These are phyloP conservation scores for Heliconius charithonia DNA, from an alignment of 2,888 invertebrate genomes.

Conservation along the genomic window DNA sequence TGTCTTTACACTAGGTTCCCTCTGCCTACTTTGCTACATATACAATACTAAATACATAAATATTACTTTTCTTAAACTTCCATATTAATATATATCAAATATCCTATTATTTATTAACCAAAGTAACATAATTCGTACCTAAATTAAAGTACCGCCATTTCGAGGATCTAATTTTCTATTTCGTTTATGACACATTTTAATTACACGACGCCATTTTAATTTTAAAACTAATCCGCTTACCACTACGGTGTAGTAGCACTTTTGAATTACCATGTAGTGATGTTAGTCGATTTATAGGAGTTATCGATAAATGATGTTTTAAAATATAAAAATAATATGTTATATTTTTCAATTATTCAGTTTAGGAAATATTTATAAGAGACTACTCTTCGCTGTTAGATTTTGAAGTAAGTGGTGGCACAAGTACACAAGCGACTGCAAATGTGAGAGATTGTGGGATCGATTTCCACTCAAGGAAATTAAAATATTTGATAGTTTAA, in stretches of 20 bases:
- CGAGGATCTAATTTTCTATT: slow-evolving; percentile 56
- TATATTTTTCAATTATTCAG: neutral
- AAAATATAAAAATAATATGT: neutral
- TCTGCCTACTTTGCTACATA: too few relatives aligned
- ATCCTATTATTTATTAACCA: slow-evolving; percentile 17
- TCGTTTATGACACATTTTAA: slow-evolving; percentile 76
- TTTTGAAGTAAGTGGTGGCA: too few relatives aligned
- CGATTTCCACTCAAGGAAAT: neutral
- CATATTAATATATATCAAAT: neutral
- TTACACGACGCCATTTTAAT: slow-evolving; percentile 76
- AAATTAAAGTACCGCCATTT: slow-evolving; percentile 8
- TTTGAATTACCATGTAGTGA: slow-evolving; percentile 63
- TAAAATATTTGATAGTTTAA: neutral
- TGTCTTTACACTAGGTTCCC: too few relatives aligned
- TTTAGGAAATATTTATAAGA: too few relatives aligned
- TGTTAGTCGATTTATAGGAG: slow-evolving; percentile 44
- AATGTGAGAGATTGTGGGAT: too few relatives aligned
- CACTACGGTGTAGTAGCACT: slow-evolving; percentile 49
- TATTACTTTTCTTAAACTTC: neutral
- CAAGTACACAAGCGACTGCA: too few relatives aligned
- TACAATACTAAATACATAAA: neutral
- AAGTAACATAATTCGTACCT: slow-evolving; percentile 24
- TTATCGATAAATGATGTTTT: neutral
- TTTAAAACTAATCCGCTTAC: slow-evolving; percentile 79
- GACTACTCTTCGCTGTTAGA: too few relatives aligned